These are phyloP conservation scores for Drosophila bocqueti DNA, from an alignment of 1,140 invertebrate genomes.

Conservation along the genomic window DNA sequence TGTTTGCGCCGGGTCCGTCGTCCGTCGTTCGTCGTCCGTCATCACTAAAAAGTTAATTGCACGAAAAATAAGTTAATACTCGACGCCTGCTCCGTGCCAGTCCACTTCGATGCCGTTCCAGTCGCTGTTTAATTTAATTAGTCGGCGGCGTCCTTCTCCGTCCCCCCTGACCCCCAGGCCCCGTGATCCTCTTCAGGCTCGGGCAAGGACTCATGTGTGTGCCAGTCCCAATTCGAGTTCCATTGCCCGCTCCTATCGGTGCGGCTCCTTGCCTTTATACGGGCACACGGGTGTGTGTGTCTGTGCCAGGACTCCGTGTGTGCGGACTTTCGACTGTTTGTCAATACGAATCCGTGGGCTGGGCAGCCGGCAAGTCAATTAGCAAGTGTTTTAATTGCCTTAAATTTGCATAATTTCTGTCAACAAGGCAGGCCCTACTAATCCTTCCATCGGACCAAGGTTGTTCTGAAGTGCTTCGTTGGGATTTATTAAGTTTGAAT, in stretches of 20 bases:
- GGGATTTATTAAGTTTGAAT: conserved; percentile 15
- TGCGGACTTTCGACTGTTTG: conserved; percentile 55
- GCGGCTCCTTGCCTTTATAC: conserved; percentile 40
- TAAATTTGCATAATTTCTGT: conserved; percentile 82
- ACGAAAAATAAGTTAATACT: conserved; percentile 83
- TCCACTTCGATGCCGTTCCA: conserved; percentile 65
- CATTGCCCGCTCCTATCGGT: conserved; percentile 39
- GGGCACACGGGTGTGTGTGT: background rate
- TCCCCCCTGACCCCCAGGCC: background rate
- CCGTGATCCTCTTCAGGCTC: conserved; percentile 1
- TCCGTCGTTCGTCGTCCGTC: conserved; percentile 27
- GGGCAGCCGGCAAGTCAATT: conserved; percentile 73
- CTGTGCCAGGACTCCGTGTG: conserved; percentile 9
- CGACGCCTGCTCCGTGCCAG: conserved; percentile 44
- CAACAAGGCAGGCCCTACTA: conserved; percentile 52
- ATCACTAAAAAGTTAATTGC: conserved; percentile 82
- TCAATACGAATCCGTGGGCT: conserved; percentile 56
- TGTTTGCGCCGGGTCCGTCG: conserved; percentile 58
- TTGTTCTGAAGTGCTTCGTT: background rate
- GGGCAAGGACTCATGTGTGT: conserved; percentile 27
- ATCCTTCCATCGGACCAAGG: background rate
- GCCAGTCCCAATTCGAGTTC: conserved; percentile 22
- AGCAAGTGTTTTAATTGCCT: conserved; percentile 82
- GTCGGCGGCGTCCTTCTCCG: conserved; percentile 51
- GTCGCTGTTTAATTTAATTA: conserved; percentile 81